Evolutionary conservation across 2,797 vertebrate genomes (phyloP), one percentile per base, ranked within the genome.

Genomic region (Alfaro cultratus): DNA sequence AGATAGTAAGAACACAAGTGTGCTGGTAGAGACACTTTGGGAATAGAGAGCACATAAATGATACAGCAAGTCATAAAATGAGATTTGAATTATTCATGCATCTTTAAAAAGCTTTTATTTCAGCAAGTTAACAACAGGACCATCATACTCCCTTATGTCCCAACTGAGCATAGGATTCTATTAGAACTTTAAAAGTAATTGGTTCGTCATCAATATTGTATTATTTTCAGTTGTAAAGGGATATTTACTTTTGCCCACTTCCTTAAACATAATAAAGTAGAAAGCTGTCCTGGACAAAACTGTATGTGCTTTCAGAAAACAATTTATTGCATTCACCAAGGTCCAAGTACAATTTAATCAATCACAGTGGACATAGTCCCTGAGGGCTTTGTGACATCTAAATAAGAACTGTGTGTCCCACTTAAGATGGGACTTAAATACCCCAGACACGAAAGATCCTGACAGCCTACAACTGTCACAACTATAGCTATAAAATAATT

Each of bases 1-100:
- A 45, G 41, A 71, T 45, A 0, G 39, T 45, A 71, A 71, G 68
- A 45, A 29, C 1, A 45, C 13, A 23, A 68, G 26, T 45, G 39
- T 70, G 34, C 12, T 39, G 16, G 16, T 43, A 43, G 39, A 43
- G 67, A 11, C n/a, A 70, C 12, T 43, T 71, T 71, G 68, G 68
- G 41, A 45, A 71, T 43, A 71, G 26, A 71, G 23, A 15, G 39
- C 39, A 71, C n/a, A 71, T 71, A 71, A 45, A 71, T 71, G 23
- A 71, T 43, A n/a, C 67, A 70, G 21, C 3, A 45, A 71, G 68
- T n/a, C n/a, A 71, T 71, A 45, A 26, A 45, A 71, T 29, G 5
- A 45, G 41, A 71, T 71, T 12, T 71, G 68, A n/a, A 45, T 71
- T 43, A 71, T 71, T 45, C 41, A 71, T 43, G 11, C 41, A 45